Evolutionary conservation across 2,888 invertebrate genomes (phyloP).

Genomic region (Halocaridina rubra): DNA sequence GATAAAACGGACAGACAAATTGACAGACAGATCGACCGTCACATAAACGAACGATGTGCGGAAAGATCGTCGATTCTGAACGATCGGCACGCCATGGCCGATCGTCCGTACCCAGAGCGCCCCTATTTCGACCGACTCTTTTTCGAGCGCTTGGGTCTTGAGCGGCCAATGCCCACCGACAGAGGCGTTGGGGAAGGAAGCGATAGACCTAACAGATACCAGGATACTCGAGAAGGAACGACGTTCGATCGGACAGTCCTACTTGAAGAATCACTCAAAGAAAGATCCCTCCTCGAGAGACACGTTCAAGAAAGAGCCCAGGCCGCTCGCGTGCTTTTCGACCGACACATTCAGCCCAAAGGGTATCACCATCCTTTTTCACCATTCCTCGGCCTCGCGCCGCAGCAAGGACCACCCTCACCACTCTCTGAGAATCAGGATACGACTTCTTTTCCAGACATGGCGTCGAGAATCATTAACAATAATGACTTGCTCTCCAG

Average conservation of each 20-base stretch:
- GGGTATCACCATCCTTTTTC: constrained; percentile 13
- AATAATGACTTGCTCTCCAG: background rate
- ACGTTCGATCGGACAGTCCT: constrained; percentile 36
- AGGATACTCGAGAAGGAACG: constrained; percentile 12
- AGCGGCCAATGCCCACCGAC: constrained; percentile 13
- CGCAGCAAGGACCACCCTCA: constrained; percentile 11
- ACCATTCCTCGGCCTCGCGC: background rate
- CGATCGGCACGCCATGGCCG: constrained; percentile 36
- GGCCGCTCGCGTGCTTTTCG: constrained; percentile 46
- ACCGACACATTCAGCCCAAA: constrained; percentile 34
- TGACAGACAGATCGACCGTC: constrained; percentile 5
- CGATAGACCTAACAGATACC: background rate
- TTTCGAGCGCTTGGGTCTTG: constrained; percentile 39
- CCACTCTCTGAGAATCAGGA: constrained; percentile 30
- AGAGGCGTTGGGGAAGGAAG: background rate
- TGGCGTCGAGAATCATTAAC: background rate
- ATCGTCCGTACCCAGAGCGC: constrained; percentile 50
- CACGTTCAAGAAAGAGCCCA: constrained; percentile 60
- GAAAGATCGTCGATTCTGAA: constrained; percentile 31
- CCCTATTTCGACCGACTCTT: constrained; percentile 42
- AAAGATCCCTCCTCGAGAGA: constrained; percentile 54
- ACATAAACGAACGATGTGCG: constrained; percentile 3
- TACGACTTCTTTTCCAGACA: background rate
- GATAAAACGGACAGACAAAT: background rate
- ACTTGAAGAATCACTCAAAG: constrained; percentile 48